Evolutionary conservation across 1,140 invertebrate genomes (phyloP).

Genomic region (Zaprionus ornatus): DNA sequence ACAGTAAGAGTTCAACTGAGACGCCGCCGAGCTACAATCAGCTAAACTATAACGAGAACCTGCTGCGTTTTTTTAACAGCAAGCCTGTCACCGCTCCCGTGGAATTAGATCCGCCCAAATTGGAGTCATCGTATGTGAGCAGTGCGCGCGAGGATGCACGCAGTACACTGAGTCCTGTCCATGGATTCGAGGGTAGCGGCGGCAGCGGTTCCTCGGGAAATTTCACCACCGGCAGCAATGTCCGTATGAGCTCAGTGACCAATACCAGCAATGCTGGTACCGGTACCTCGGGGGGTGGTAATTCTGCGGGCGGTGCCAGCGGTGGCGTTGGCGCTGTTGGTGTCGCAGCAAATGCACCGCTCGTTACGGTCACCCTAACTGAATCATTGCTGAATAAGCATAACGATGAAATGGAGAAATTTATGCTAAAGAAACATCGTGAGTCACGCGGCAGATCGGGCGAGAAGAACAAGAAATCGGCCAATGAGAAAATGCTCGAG

Average conservation of each 20-base stretch:
- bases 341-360: constrained; percentile 2
- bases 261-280: constrained; percentile 76
- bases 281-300: constrained; percentile 42
- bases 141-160: constrained; percentile 58
- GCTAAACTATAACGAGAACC: constrained; percentile 94
- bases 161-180: constrained; percentile 67
- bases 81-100: constrained; percentile 87
- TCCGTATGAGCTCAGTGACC: constrained; percentile 84
- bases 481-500: constrained; percentile 76
- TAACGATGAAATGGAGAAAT: constrained; percentile 91
- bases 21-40: constrained; percentile 94
- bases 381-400: constrained; percentile 88
- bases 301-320: constrained; percentile 32
- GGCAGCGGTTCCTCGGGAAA: constrained; percentile 86
- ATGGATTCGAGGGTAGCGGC: constrained; percentile 84
- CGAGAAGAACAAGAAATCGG: constrained; percentile 81
- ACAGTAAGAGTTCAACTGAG: constrained; percentile 92
- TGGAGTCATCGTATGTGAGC: constrained; percentile 67
- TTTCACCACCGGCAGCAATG: constrained; percentile 85
- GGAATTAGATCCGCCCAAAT: constrained; percentile 82
- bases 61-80: constrained; percentile 93
- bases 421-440: constrained; percentile 89
- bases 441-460: constrained; percentile 86
- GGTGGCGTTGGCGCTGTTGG: background rate
- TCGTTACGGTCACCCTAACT: constrained; percentile 85